These are phyloP conservation scores for Acanthosoma haemorrhoidale DNA, from an alignment of 2,888 invertebrate genomes.

Conservation along the genomic window DNA sequence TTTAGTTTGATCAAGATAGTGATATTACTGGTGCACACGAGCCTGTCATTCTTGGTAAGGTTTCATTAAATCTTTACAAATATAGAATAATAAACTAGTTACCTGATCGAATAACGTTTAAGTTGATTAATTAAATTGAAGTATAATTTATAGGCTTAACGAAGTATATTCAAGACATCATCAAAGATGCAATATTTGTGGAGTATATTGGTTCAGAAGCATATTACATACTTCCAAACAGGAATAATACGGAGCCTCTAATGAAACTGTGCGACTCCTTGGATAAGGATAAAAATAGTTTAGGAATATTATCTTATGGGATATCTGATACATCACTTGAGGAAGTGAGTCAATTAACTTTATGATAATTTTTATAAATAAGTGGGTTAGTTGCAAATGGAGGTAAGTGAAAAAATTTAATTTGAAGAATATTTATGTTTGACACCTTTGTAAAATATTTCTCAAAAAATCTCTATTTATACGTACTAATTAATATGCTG, in stretches of 20 bases:
- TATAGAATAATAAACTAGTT: neutral
- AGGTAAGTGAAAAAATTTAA: neutral
- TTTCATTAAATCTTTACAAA: neutral
- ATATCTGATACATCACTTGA: constrained; percentile 58
- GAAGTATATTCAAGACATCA: constrained; percentile 44
- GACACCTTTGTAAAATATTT: neutral
- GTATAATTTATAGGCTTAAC: constrained; percentile 39
- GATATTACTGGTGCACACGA: neutral
- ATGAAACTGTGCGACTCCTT: constrained; percentile 45
- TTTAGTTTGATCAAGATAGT: constrained; percentile 24
- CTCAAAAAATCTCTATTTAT: neutral
- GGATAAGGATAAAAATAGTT: constrained; percentile 45
- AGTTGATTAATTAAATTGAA: neutral
- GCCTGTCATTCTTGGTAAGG: neutral
- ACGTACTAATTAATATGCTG: too few species aligned
- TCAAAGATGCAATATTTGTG: constrained; percentile 47
- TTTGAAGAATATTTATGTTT: too few species aligned
- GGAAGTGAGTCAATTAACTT: constrained; percentile 47
- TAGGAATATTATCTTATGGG: constrained; percentile 53
- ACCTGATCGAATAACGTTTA: too few species aligned
- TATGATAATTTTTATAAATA: neutral
- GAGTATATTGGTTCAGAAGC: constrained; percentile 50
- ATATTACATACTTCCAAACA: constrained; percentile 44
- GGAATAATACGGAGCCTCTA: constrained; percentile 40
- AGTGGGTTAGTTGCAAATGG: neutral